Conservation (phyloP, 2,113 vertebrate genomes). For the Porphyrio hochstetteri region DNA sequence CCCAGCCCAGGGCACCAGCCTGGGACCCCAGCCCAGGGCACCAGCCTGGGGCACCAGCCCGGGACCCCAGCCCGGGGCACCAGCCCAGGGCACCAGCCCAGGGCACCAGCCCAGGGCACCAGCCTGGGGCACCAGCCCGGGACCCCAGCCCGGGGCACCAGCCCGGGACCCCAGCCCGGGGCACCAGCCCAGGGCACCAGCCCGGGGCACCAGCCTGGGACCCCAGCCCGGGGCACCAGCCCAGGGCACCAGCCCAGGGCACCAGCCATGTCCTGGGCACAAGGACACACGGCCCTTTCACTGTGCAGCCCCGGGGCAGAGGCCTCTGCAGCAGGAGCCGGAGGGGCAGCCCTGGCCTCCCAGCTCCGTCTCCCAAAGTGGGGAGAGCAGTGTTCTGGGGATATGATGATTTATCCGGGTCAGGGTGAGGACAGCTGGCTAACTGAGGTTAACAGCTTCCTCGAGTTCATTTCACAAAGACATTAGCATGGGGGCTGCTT, state of each 20-base stretch:
- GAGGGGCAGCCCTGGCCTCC: neutral
- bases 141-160: too few relatives aligned
- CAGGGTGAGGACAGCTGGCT: constrained; percentile 69
- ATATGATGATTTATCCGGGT: constrained; percentile 76
- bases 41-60: too few relatives aligned
- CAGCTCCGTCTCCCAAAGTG: constrained; percentile 31
- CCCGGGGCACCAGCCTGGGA: too few relatives aligned
- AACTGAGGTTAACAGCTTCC: constrained; percentile 80
- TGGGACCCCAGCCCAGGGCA: too few relatives aligned
- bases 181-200: too few relatives aligned
- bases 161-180: too few relatives aligned
- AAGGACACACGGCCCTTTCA: neutral
- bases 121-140: too few relatives aligned
- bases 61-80: too few relatives aligned
- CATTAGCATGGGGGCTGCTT: constrained; percentile 74
- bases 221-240: neutral
- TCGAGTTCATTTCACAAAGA: constrained; percentile 75
- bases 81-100: too few relatives aligned
- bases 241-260: neutral
- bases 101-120: too few relatives aligned
- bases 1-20: too few relatives aligned
- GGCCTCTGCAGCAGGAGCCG: neutral
- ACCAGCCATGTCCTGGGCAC: too few relatives aligned
- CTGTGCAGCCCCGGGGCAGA: neutral
- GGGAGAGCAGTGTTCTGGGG: neutral